Base-by-base conservation (phyloP, 1,140 invertebrate species). In the Euura saliciscinereae region DNA sequence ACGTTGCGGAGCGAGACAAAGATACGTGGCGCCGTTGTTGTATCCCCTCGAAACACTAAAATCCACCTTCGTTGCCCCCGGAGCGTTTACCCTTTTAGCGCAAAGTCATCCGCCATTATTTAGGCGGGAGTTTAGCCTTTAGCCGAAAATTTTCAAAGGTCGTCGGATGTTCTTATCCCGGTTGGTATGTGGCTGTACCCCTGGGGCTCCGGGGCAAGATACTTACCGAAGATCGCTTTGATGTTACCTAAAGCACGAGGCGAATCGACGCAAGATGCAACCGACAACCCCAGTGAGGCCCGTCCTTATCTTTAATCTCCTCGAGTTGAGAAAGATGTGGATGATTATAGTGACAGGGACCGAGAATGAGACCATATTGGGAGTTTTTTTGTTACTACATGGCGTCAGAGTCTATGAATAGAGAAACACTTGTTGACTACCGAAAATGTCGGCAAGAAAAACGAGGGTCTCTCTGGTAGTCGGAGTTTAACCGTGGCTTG, bases 21-120 rank as follows among this genome's bases (percentile, higher is more conserved):
- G 78, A 79, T 78, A 73, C 69, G 79, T 73, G 79, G 71, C 76
- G 70, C 75, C 75, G 76, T 80, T 81, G 76, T 77, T 79, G 76
- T 74, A 77, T 73, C 69, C 68, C 6, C 70, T 66, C 44, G 45
- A 46, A 67, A 13, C 51, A 66, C 74, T 75, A 66, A 75, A 77
- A 79, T 78, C 71, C 75, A 73, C 72, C 71, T 59, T 66, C 69
- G 67, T 70, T 68, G 76, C 70, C 51, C 51, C 71, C 73, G 74
- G 74, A 78, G 76, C 78, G 78, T 78, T 81, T 78, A 80, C 78
- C 76, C 75, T 78, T 81, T 79, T 78, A 80, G 75, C 64, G 59
- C 45, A 69, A 59, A 59, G 51, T 59, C 51, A 59, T 59, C 51
- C 51, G 51, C 51, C 51, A 59, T 59, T 59, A 59, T 59, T 59